Percentiles rank a stretch among this genome's conserved stretches.
Evolutionary conservation across 2,888 invertebrate species (phyloP).

Genomic region (Ceriagrion tenellum): DNA sequence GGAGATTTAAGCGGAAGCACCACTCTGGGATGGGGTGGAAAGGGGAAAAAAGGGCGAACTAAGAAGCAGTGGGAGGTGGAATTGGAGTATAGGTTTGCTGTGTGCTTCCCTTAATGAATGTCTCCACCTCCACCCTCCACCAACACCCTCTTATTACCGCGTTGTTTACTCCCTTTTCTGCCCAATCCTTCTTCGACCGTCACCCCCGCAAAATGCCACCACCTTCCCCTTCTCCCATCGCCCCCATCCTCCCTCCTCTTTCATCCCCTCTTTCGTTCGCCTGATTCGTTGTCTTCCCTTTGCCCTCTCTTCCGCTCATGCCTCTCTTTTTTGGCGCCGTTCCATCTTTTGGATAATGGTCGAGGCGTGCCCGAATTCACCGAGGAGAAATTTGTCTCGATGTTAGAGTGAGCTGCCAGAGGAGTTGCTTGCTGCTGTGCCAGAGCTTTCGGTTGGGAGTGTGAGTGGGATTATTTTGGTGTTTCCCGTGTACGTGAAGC

Average conservation of each 20-base stretch:
- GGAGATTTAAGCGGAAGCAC: no score
- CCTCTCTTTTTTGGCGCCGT: slow-evolving; percentile 32
- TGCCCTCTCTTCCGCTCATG: not conserved
- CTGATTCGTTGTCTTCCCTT: not conserved
- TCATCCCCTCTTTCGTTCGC: not conserved
- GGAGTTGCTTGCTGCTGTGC: not conserved
- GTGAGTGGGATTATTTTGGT: slow-evolving; percentile 52
- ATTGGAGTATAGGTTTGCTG: slow-evolving; percentile 40
- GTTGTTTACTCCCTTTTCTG: slow-evolving; percentile 14
- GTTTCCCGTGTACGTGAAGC: slow-evolving; percentile 34
- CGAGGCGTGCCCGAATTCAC: slow-evolving; percentile 50
- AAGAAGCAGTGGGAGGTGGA: not conserved
- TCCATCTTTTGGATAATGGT: slow-evolving; percentile 44
- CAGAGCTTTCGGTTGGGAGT: not conserved
- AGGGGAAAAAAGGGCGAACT: not conserved
- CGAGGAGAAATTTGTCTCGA: slow-evolving; percentile 56
- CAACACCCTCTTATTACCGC: not conserved
- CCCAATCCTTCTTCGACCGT: not conserved
- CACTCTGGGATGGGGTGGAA: no score
- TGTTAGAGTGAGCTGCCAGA: slow-evolving; percentile 1
- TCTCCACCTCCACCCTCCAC: not conserved
- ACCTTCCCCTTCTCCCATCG: not conserved
- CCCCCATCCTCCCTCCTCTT: not conserved
- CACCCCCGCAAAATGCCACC: not conserved
- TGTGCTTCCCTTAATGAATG: slow-evolving; percentile 46